Percentiles rank a stretch among this genome's conserved stretches.
Evolutionary conservation across 2,888 invertebrate species (phyloP).

Genomic region (Biston betularia): DNA sequence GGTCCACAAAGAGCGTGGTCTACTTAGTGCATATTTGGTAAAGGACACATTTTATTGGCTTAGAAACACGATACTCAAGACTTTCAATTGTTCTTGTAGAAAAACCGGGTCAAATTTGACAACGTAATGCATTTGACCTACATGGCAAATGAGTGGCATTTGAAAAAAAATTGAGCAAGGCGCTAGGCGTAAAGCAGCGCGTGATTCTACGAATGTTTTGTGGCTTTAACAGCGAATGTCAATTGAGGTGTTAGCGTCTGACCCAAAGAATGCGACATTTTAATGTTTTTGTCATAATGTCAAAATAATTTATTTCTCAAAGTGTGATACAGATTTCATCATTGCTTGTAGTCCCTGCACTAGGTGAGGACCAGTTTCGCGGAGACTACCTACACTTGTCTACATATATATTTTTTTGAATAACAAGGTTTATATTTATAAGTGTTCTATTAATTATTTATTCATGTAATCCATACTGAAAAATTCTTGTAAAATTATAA

Average conservation of each 20-base stretch:
- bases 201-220: slow-evolving; percentile 26
- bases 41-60: slow-evolving; percentile 36
- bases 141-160: slow-evolving; percentile 70
- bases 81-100: slow-evolving; percentile 55
- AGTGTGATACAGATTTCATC: no score
- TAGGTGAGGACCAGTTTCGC: no score
- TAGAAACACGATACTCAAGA: slow-evolving; percentile 37
- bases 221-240: slow-evolving; percentile 27
- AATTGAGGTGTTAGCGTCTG: slow-evolving; percentile 23
- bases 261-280: slow-evolving; percentile 7
- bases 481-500: slow-evolving; percentile 1
- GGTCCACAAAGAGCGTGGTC: slow-evolving; percentile 18
- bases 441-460: neutral
- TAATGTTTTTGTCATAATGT: neutral
- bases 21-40: slow-evolving; percentile 25
- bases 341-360: no score
- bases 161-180: slow-evolving; percentile 68
- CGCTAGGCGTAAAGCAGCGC: slow-evolving; percentile 34
- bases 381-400: no score
- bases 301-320: no score
- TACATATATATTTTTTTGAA: no score
- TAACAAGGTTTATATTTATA: neutral
- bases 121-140: slow-evolving; percentile 80
- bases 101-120: slow-evolving; percentile 78
- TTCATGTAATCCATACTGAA: neutral